Evolutionary conservation across 2,113 vertebrate genomes (phyloP).

Genomic region (Pipa parva): DNA sequence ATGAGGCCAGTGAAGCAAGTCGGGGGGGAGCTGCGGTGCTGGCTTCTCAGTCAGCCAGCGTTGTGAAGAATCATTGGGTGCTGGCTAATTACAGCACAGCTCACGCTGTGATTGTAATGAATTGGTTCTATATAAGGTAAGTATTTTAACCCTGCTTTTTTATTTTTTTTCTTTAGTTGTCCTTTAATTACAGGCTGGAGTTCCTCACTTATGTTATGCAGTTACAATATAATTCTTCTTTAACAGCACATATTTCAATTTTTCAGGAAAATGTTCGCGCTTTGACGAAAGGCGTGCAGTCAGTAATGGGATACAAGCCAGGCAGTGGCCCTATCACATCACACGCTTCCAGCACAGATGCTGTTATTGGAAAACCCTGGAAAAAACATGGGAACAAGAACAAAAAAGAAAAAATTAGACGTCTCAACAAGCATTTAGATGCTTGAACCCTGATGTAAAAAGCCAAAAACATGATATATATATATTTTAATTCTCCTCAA

Average conservation of each 20-base stretch:
- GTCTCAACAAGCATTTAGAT: constrained; percentile 86
- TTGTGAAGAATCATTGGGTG: too few relatives aligned
- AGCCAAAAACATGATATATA: constrained; percentile 14
- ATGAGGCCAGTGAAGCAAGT: too few relatives aligned
- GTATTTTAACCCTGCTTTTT: too few relatives aligned
- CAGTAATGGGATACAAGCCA: constrained; percentile 81
- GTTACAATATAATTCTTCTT: constrained; percentile 2
- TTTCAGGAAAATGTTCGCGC: constrained; percentile 86
- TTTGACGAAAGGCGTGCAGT: constrained; percentile 80
- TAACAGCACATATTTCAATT: not conserved
- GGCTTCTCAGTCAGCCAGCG: too few relatives aligned
- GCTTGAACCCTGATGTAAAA: constrained; percentile 54
- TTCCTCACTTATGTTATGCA: too few relatives aligned
- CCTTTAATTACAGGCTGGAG: too few relatives aligned
- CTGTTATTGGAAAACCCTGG: constrained; percentile 78
- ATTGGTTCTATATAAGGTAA: too few relatives aligned
- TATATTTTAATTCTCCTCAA: not conserved
- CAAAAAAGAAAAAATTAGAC: constrained; percentile 90
- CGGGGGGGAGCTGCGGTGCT: too few relatives aligned
- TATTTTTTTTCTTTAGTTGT: too few relatives aligned
- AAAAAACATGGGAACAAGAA: constrained; percentile 94
- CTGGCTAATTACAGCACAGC: too few relatives aligned
- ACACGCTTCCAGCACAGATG: constrained; percentile 44
- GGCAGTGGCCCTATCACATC: constrained; percentile 58
- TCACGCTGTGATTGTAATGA: too few relatives aligned